These are phyloP conservation scores for Terrapene triunguis DNA, from an alignment of 2,113 vertebrate species.

Conservation along the genomic window DNA sequence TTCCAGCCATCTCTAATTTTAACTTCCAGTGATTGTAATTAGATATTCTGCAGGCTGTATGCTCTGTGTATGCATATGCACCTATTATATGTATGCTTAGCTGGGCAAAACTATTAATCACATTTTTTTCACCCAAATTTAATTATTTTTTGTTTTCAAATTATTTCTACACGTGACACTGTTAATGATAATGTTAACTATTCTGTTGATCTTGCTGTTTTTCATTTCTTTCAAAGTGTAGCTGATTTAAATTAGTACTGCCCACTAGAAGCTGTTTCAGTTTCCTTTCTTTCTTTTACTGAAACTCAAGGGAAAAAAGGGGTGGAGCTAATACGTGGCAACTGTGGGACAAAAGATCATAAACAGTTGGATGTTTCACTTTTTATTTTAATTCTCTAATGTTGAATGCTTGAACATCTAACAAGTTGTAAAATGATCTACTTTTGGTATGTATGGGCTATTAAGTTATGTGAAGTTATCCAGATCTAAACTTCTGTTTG, in stretches of 20 bases:
- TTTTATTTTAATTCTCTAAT: background rate
- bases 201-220: background rate
- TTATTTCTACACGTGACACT: background rate
- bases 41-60: background rate
- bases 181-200: background rate
- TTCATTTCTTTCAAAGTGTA: background rate
- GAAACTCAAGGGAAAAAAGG: background rate
- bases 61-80: background rate
- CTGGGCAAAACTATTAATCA: background rate
- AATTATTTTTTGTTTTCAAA: background rate
- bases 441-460: background rate
- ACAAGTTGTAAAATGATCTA: background rate
- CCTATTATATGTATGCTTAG: background rate
- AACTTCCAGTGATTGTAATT: background rate
- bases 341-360: background rate
- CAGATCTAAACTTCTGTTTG: background rate
- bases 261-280: background rate
- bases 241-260: background rate
- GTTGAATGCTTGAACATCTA: background rate
- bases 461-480: too few relatives aligned
- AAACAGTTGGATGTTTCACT: background rate
- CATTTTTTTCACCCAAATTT: background rate
- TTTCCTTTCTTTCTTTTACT: constrained; percentile 2
- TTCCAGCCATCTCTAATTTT: background rate
- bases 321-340: background rate